Evolutionary conservation across 2,797 vertebrate genomes (phyloP).

Genomic region (Enteromius unitaeniatus): DNA sequence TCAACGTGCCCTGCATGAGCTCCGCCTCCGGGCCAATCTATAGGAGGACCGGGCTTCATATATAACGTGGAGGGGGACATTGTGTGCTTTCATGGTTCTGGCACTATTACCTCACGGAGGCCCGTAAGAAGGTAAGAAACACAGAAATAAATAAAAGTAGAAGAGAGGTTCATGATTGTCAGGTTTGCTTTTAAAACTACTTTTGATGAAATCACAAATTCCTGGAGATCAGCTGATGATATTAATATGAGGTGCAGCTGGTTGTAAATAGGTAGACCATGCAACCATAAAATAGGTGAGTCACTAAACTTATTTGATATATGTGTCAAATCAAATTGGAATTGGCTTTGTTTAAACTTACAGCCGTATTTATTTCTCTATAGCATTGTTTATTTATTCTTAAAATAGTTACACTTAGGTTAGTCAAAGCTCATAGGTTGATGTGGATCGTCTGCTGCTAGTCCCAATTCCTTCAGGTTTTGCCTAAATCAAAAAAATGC

Average conservation of each 20-base stretch:
- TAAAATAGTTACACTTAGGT: not conserved
- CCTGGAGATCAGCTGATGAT: not conserved
- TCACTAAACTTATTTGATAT: not conserved
- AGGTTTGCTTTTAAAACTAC: not conserved
- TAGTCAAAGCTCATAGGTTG: not conserved
- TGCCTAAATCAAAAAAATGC: not conserved
- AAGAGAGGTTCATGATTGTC: not conserved
- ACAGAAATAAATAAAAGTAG: not conserved
- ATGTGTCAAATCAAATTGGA: not conserved
- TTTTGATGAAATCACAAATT: not conserved
- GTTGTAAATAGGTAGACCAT: not conserved
- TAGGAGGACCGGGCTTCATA: conserved; percentile 58
- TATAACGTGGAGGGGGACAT: conserved; percentile 61
- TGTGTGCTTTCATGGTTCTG: not conserved
- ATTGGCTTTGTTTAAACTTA: not conserved
- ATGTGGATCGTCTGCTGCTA: not conserved
- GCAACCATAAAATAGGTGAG: not conserved
- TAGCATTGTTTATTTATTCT: not conserved
- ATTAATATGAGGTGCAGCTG: not conserved
- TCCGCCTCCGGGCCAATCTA: conserved; percentile 63
- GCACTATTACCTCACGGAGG: not conserved
- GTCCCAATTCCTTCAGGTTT: not conserved
- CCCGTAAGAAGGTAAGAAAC: conserved; percentile 27
- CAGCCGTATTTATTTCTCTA: not conserved
- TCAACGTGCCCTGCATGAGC: conserved; percentile 54